Evolutionary conservation across 2,113 vertebrate species (phyloP), one percentile per base, ranked within the genome.

Genomic region (Lucifuga dentata): DNA sequence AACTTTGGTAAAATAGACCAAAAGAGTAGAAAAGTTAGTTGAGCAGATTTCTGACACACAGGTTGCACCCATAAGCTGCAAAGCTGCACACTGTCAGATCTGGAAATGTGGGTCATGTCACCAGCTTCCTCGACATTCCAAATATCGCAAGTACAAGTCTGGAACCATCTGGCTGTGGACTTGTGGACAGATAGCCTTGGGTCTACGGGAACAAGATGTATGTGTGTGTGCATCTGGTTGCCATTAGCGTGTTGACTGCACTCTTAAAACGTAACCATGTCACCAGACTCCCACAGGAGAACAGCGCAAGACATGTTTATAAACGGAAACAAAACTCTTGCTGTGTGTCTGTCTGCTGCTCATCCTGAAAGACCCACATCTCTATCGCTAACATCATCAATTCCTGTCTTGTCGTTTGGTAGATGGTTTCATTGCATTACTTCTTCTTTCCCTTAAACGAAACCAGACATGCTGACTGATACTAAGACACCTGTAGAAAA

Each of bases 81-180:
- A n/a, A n/a, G 17, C 46, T 29, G 24, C 12, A n/a, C 43, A 65
- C 33, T 45, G 35, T 65, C 11, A 5, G 26, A 77, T 49, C 50
- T 80, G 53, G 49, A 69, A 32, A 72, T 19, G 39, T 76, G 53
- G 40, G 46, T 74, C 39, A 72, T 64, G 33, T 74, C 52, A 69
- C 35, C 53, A n/a, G 35, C 16, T 41, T 49, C 55, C 24, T 24
- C 41, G 49, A 70, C 73, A 52, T 49, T n/a, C n/a, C n/a, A n/a
- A n/a, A n/a, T 16, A 65, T 36, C 49, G 61, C 61, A 48, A 23
- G 1, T 49, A 73, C 52, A n/a, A 58, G 60, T 69, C 59, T 83
- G 67, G 74, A 87, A 84, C 85, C 78, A 78, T 71, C 45, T 82
- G n/a, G 83, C 5, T 49, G 71, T 70, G 57, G 69, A 61, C 60